Evolutionary conservation across 2,797 vertebrate species (phyloP), one percentile per base, ranked within the genome.

Genomic region (Dallia pectoralis): DNA sequence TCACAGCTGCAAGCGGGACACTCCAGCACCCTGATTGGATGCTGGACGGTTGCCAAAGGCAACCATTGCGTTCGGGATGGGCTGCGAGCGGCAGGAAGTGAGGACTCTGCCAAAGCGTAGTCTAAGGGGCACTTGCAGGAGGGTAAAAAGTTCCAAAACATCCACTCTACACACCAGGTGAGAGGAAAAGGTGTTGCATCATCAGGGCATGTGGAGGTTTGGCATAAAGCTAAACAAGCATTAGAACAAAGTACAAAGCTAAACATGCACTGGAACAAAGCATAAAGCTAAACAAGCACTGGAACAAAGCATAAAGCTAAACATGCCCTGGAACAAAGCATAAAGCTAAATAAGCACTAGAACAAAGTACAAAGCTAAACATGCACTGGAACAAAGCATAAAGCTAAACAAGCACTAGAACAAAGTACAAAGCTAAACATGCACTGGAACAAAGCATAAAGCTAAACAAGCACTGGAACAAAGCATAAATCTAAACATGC

Each of bases 1-100:
- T 75, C 79, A 87, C 36, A 70, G 79, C 84, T 89, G 79, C 53
- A 73, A 82, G 80, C 49, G 74, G 84, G 81, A 73, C 73, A 74
- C 82, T 88, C 78, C 82, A 82, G 85, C 86, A 85, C 81, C 88
- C 90, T 88, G 91, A 90, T 89, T 82, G 85, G 82, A 86, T 91
- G 85, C 82, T 91, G 90, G 92, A 87, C 51, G 0, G 40, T 47
- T 78, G 89, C 90, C 91, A 86, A 81, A 82, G 85, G 83, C 86
- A 87, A 89, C 87, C 86, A 61, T 75, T 76, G 85, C 82, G 72
- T 83, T 78, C 86, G 80, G 85, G 87, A 86, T 14, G 84, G 81
- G 79, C 81, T 82, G 77, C 67, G 75, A 77, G 78, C 77, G 79
- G 84, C 76, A 83, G 86, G 85, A 89, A 84, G 81, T 76, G 81